phyloP scores from a whole-genome alignment of 2,797 vertebrate genomes.

The Mallotus villosus region DNA sequence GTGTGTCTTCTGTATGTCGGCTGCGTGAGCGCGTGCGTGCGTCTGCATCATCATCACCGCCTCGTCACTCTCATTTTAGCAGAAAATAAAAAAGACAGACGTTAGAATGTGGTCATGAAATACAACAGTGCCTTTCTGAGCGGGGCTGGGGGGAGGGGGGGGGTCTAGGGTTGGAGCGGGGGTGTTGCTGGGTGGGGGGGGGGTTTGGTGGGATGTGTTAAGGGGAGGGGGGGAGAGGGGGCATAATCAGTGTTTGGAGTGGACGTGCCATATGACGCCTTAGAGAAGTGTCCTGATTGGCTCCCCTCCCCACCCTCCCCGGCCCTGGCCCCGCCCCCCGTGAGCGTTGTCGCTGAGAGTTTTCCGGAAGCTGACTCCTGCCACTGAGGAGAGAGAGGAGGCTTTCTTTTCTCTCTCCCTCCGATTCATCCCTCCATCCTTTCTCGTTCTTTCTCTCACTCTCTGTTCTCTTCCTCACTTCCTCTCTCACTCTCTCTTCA shows the following conservation, averaged over 20 bases:
- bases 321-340: slow-evolving; percentile 5
- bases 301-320: slow-evolving; percentile 26
- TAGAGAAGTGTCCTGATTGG: slow-evolving; percentile 40
- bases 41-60: slow-evolving; percentile 52
- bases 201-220: background rate
- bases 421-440: background rate
- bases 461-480: slow-evolving; percentile 3
- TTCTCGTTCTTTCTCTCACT: background rate
- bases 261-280: slow-evolving; percentile 72
- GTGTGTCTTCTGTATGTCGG: slow-evolving; percentile 52
- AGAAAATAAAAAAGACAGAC: slow-evolving; percentile 46
- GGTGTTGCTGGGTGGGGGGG: slow-evolving; percentile 14
- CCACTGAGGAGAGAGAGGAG: slow-evolving; percentile 43
- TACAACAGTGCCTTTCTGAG: slow-evolving; percentile 73
- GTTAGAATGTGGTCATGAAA: slow-evolving; percentile 66
- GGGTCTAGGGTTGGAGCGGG: background rate
- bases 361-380: slow-evolving; percentile 64
- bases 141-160: slow-evolving; percentile 28
- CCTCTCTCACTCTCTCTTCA: background rate
- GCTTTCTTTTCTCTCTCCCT: slow-evolving; percentile 9
- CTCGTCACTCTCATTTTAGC: slow-evolving; percentile 44
- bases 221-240: slow-evolving; percentile 6
- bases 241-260: slow-evolving; percentile 21
- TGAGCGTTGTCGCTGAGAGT: slow-evolving; percentile 39
- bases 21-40: slow-evolving; percentile 43